Percentiles rank a stretch among this genome's conserved stretches.
Evolutionary conservation across 2,888 invertebrate genomes (phyloP).

Genomic region (Arenicola marina): DNA sequence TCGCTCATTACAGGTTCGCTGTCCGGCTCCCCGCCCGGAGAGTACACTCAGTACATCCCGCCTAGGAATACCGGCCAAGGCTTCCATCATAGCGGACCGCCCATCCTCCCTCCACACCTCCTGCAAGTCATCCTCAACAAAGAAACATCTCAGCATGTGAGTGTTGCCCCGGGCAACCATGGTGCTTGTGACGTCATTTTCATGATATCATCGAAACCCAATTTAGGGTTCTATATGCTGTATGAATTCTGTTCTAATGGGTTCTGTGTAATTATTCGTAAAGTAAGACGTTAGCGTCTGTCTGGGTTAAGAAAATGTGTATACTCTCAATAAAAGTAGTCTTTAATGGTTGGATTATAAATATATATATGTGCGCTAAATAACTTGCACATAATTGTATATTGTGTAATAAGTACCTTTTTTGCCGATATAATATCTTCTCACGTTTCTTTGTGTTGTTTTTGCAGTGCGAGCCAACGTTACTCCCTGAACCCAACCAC

Average conservation of each 20-base stretch:
- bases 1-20: constrained; percentile 16
- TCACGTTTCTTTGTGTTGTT: no score
- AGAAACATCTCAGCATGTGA: constrained; percentile 77
- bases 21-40: constrained; percentile 54
- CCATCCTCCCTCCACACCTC: constrained; percentile 95
- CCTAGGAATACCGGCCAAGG: constrained; percentile 85
- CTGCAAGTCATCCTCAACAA: constrained; percentile 98
- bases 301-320: no score
- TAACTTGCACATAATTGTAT: no score
- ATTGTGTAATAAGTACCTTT: no score
- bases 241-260: no score
- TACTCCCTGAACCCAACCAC: constrained; percentile 99
- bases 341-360: no score
- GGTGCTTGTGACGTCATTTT: background rate
- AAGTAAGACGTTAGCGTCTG: no score
- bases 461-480: constrained; percentile 96
- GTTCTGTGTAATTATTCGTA: no score
- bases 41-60: constrained; percentile 79
- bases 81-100: constrained; percentile 88
- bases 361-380: no score
- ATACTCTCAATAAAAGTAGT: no score
- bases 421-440: no score
- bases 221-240: background rate
- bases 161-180: constrained; percentile 34
- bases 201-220: background rate